Conservation (phyloP, 2,797 vertebrate species). For the Hypotaenidia philippensis region DNA sequence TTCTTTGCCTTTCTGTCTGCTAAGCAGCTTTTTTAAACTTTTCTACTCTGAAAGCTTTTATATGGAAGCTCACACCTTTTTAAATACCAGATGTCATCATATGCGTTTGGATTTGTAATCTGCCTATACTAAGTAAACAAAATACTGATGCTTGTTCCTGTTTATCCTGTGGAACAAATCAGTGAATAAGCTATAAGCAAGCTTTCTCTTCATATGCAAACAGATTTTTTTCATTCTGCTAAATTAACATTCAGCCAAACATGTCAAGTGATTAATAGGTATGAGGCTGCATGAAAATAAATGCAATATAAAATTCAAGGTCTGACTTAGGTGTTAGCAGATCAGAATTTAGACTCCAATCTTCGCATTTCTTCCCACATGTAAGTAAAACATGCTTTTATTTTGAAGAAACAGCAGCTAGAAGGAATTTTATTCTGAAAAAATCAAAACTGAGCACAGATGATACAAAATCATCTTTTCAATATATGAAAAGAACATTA, state of each 20-base stretch:
- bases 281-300: not conserved
- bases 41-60: not conserved
- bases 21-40: not conserved
- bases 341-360: not conserved
- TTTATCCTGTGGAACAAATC: not conserved
- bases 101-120: not conserved
- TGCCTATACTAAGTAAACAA: not conserved
- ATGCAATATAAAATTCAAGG: not conserved
- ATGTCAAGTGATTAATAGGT: not conserved
- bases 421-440: not conserved
- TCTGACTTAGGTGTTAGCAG: not conserved
- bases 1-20: not conserved
- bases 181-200: not conserved
- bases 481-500: not conserved
- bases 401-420: not conserved
- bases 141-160: not conserved
- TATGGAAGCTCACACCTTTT: not conserved
- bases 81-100: not conserved
- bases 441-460: not conserved
- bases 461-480: not conserved
- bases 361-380: not conserved
- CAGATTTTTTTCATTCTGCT: not conserved
- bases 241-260: not conserved
- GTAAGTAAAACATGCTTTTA: not conserved
- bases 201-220: not conserved